phyloP scores from a whole-genome alignment of 2,797 vertebrate species.

The Hydrocynus forskahlii region DNA sequence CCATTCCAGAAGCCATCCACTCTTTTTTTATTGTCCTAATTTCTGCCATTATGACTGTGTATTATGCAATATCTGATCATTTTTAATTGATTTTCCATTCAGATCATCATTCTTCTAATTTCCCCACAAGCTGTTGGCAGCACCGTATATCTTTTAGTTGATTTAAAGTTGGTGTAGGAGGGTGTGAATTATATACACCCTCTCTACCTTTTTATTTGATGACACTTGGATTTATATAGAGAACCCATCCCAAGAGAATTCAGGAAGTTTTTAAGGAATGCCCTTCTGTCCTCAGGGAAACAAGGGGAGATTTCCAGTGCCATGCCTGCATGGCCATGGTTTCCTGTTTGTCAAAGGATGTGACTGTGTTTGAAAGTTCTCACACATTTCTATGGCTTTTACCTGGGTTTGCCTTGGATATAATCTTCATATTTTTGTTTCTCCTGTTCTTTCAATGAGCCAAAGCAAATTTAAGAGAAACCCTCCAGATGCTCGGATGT shows the following conservation, averaged over 20 bases:
- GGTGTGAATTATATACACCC: not conserved
- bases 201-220: not conserved
- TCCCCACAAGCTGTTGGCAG: conserved; percentile 19
- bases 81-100: conserved; percentile 50
- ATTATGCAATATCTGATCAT: conserved; percentile 41
- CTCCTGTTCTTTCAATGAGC: conserved; percentile 30
- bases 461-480: conserved; percentile 19
- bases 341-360: conserved; percentile 34
- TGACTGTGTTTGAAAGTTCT: conserved; percentile 32
- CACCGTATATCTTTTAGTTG: conserved; percentile 8
- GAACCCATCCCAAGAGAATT: not conserved
- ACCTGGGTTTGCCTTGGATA: conserved; percentile 2
- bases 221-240: not conserved
- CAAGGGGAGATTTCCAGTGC: conserved; percentile 32
- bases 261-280: conserved; percentile 27
- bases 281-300: conserved; percentile 42
- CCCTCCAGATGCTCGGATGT: conserved; percentile 1
- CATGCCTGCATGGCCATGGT: conserved; percentile 31
- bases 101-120: conserved; percentile 3
- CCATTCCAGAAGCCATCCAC: conserved; percentile 22
- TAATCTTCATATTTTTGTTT: conserved; percentile 14
- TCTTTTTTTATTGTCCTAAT: conserved; percentile 32
- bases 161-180: not conserved
- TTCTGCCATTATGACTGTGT: not conserved
- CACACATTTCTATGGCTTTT: conserved; percentile 36